These are phyloP conservation scores for Oscheius sp. DNA, from an alignment of 1,140 invertebrate species.

Conservation along the genomic window DNA sequence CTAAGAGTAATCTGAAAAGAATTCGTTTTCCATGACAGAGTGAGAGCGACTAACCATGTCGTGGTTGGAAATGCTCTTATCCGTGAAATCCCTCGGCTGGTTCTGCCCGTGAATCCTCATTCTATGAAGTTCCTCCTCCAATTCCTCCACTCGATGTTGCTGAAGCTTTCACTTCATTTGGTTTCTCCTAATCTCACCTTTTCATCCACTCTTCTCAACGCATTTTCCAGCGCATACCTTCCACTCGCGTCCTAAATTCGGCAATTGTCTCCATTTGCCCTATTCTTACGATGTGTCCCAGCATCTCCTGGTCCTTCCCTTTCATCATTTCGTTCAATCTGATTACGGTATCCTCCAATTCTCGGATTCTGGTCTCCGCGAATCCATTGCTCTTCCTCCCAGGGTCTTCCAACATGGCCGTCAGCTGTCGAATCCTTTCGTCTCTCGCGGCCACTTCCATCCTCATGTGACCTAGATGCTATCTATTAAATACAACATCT, in stretches of 20 bases:
- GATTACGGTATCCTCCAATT: conserved; percentile 28
- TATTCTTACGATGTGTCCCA: neutral
- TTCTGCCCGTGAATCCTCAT: conserved; percentile 63
- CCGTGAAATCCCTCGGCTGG: conserved; percentile 43
- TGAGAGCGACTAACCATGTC: conserved; percentile 39
- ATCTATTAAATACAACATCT: too few species aligned
- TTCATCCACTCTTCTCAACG: conserved; percentile 22
- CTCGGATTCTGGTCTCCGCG: conserved; percentile 6
- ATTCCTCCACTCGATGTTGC: conserved; percentile 70
- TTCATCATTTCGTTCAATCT: conserved; percentile 19
- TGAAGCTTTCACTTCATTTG: too few species aligned
- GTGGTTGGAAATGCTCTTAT: conserved; percentile 43
- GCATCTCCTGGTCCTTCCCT: neutral
- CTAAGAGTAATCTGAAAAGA: conserved; percentile 35
- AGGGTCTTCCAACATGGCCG: conserved; percentile 14
- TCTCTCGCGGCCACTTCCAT: conserved; percentile 20
- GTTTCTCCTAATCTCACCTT: too few species aligned
- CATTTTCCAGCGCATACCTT: conserved; percentile 30
- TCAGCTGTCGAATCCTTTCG: conserved; percentile 22
- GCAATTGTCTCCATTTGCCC: neutral
- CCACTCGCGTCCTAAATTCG: conserved; percentile 11
- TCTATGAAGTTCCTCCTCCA: conserved; percentile 72
- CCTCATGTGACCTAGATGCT: conserved; percentile 7
- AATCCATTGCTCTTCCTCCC: neutral
- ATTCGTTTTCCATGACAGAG: neutral